These are phyloP conservation scores for Andinoacara biseriatus DNA, from an alignment of 2,113 vertebrate species.

Conservation along the genomic window DNA sequence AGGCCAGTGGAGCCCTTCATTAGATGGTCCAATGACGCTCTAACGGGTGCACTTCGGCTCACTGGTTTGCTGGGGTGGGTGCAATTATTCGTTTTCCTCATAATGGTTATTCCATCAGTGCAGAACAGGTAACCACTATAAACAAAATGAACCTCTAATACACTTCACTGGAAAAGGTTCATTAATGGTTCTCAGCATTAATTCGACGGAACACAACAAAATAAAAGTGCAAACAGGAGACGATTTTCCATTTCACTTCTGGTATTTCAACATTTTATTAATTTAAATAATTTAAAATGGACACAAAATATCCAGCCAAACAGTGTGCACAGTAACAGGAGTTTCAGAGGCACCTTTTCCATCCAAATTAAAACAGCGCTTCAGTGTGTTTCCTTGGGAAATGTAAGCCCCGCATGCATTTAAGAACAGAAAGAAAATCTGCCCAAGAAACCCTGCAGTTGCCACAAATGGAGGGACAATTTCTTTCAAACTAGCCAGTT, in stretches of 20 bases:
- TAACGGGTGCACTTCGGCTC: conserved; percentile 56
- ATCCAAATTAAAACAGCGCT: conserved; percentile 56
- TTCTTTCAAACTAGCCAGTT: conserved; percentile 43
- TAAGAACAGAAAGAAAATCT: conserved; percentile 60
- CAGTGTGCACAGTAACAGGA: conserved; percentile 63
- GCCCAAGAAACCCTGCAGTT: conserved; percentile 54
- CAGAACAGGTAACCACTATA: conserved; percentile 51
- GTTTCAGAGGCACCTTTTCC: conserved; percentile 69
- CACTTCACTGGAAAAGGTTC: conserved; percentile 6
- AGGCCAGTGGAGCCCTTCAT: conserved; percentile 63
- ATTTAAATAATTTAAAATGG: conserved; percentile 84
- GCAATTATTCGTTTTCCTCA: conserved; percentile 61
- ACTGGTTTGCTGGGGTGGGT: conserved; percentile 59
- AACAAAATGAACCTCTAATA: conserved; percentile 42
- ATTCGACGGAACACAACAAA: not conserved
- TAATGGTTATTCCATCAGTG: conserved; percentile 56
- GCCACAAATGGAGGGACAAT: conserved; percentile 33
- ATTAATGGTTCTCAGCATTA: not conserved
- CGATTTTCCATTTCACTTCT: conserved; percentile 47
- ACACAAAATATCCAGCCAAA: conserved; percentile 74
- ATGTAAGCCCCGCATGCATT: conserved; percentile 64
- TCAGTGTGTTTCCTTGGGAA: conserved; percentile 75
- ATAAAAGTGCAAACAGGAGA: conserved; percentile 18
- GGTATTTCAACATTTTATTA: conserved; percentile 77
- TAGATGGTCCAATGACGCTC: conserved; percentile 47